A percentile compares a stretch with the other conserved stretches of the same genome.
phyloP scores from a whole-genome alignment of 2,113 vertebrate genomes.

The Aldabrachelys gigantea region DNA sequence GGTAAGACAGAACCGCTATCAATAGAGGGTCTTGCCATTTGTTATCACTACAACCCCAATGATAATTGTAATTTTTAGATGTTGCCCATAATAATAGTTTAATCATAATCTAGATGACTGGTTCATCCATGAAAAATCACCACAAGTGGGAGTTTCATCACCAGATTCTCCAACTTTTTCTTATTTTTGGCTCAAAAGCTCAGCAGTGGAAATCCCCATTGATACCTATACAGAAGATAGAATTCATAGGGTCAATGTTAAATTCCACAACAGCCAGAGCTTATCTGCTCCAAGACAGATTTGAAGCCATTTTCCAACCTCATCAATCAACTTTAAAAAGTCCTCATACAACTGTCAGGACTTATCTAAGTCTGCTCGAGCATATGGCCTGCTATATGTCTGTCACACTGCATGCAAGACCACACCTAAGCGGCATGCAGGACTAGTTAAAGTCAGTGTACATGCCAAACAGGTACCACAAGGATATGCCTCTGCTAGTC shows the following conservation, averaged over 20 bases:
- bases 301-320: background rate
- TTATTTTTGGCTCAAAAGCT: background rate
- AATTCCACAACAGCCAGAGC: background rate
- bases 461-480: background rate
- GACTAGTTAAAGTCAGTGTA: background rate
- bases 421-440: background rate
- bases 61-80: background rate
- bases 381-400: background rate
- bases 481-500: background rate
- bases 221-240: background rate
- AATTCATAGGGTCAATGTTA: background rate
- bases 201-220: background rate
- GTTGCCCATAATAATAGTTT: background rate
- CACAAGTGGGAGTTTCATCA: background rate
- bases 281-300: no score
- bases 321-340: no score
- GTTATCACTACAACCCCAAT: background rate
- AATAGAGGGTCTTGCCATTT: background rate
- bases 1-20: background rate
- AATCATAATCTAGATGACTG: background rate
- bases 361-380: background rate
- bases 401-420: background rate
- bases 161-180: background rate
- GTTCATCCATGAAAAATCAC: background rate
- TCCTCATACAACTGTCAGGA: background rate